Conservation (phyloP, 2,797 vertebrate species). For the Falco berigora region DNA sequence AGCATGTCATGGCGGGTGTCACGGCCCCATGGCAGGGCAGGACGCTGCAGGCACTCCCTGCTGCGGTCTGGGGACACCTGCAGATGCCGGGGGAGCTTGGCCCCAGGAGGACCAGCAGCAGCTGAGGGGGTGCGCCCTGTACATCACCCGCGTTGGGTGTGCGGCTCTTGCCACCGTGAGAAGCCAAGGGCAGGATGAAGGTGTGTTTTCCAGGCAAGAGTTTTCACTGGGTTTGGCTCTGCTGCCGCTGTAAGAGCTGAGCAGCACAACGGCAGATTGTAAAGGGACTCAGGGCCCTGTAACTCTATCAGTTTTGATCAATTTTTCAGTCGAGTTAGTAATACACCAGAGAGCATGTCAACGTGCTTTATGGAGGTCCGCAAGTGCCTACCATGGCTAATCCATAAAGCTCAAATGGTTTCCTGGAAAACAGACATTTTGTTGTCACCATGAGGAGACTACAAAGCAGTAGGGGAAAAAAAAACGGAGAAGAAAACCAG, state of each 20-base stretch:
- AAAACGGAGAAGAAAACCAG: neutral
- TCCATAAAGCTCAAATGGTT: slow-evolving; percentile 47
- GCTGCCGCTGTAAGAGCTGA: neutral
- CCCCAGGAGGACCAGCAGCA: neutral
- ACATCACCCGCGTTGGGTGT: fast-evolving
- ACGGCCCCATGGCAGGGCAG: fast-evolving
- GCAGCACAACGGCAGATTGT: neutral
- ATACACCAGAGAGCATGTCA: slow-evolving; percentile 3
- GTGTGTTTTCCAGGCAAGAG: neutral
- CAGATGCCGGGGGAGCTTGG: neutral
- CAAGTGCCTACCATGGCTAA: slow-evolving; percentile 21
- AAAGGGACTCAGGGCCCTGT: slow-evolving; percentile 23
- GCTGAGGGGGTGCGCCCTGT: fast-evolving
- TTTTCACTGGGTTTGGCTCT: neutral
- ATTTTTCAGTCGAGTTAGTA: slow-evolving; percentile 42
- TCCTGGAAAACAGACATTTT: slow-evolving; percentile 48
- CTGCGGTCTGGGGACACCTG: neutral
- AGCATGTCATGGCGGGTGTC: fast-evolving
- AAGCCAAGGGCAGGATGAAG: neutral
- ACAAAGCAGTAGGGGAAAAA: neutral
- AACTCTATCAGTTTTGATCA: slow-evolving; percentile 57
- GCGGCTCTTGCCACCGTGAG: fast-evolving
- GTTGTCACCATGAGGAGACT: slow-evolving; percentile 41
- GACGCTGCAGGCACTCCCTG: neutral
- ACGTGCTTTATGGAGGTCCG: slow-evolving; percentile 31